Base-by-base conservation (phyloP, 2,888 invertebrate genomes). In the Cantharis rufa region DNA sequence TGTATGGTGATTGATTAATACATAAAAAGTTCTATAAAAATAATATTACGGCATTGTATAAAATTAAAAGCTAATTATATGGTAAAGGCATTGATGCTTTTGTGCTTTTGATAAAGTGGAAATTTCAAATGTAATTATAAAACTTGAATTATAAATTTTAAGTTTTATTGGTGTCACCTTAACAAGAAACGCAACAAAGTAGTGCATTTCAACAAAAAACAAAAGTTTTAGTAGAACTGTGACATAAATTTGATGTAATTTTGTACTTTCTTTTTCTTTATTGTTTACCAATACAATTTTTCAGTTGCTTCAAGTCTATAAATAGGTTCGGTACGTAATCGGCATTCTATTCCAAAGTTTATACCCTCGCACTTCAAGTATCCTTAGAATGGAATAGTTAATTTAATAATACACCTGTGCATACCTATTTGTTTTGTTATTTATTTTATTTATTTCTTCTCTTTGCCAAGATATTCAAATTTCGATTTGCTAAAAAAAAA, bases 361-460 rank as follows among this genome's bases (percentile, higher is more conserved):
- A 48, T 48, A 66, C 64, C 64, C 64, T 66, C 24, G n/a, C 64
- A 66, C 63, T 66, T 66, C 64, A 66, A 66, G 21, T 66, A 21
- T 66, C 64, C 64, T 24, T 66, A 66, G 64, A 66, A 66, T 24
- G 64, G 64, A 18, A 66, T 66, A 66, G 64, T 66, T 66, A 66
- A 66, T 66, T 66, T 66, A 66, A 66, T 66, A 66, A 66, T 66
- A 66, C 64, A 66, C 64, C 64, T 66, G 64, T 66, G 64, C 64
- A 66, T 48, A 24, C 64, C 64, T 66, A 66, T 66, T 16, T 66
- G 18, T 24, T 66, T 66, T 66, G 64, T 21, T 66, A 66, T 66
- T 66, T 66, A 66, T 66, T 21, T 66, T 10, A 66, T 16, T 48
- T 48, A 48, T n/a, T 48, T 48, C n/a, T n/a, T 48, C 48, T 48